phyloP scores from a whole-genome alignment of 2,113 vertebrate genomes.

The Pristiophorus japonicus region DNA sequence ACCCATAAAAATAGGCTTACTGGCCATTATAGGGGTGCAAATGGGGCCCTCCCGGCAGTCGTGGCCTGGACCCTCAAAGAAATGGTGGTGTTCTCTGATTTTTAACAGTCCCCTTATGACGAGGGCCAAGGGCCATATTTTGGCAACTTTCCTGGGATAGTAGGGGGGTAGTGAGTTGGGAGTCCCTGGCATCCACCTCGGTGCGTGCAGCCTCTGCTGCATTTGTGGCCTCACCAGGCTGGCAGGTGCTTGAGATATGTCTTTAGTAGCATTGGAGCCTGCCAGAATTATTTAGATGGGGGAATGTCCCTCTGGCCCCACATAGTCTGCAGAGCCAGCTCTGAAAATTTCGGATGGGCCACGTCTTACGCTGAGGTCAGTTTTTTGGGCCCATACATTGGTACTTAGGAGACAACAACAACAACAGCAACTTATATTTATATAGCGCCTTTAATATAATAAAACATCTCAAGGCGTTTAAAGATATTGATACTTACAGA shows the following conservation, averaged over 20 bases:
- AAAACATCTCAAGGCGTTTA: too few relatives aligned
- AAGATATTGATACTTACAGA: not conserved
- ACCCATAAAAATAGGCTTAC: not conserved
- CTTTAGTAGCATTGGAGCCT: not conserved
- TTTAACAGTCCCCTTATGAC: not conserved
- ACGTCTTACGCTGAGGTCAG: not conserved
- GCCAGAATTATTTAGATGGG: not conserved
- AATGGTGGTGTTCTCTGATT: not conserved
- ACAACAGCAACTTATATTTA: too few relatives aligned
- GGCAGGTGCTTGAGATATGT: not conserved
- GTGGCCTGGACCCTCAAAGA: not conserved
- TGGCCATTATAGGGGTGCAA: not conserved
- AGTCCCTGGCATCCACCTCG: not conserved
- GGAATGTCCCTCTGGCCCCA: not conserved
- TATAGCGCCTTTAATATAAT: too few relatives aligned
- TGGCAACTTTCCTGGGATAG: not conserved
- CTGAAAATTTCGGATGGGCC: not conserved
- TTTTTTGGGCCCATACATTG: not conserved
- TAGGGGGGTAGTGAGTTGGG: too few relatives aligned
- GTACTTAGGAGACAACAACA: not conserved
- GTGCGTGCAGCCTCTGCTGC: too few relatives aligned
- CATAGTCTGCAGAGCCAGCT: not conserved
- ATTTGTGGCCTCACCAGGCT: not conserved
- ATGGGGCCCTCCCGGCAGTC: not conserved
- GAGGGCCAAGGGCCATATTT: not conserved